Evolutionary conservation across 1,140 invertebrate genomes (phyloP), one percentile per base, ranked within the genome.

Genomic region (Ostrea edulis): DNA sequence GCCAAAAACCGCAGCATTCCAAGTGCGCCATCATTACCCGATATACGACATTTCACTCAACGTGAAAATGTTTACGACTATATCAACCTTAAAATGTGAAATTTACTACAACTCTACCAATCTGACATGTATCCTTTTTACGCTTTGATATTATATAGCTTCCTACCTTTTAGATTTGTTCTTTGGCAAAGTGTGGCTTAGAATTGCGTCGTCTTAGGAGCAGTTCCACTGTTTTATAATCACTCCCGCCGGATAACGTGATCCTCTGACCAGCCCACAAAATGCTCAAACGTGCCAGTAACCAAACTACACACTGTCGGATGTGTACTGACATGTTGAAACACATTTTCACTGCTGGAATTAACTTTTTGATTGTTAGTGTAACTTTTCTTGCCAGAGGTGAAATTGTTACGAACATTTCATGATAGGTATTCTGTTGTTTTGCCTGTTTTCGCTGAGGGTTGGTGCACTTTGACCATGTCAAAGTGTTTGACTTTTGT

Each of bases 331-430:
- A 77, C 68, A 77, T 77, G 68, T 77, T 25, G 9, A 5, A 77
- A 77, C 68, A 77, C 29, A 77, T 29, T 77, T 35, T 77, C 29
- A 0, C 25, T 29, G 22, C 68, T 77, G 68, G 11, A 77, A 77
- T 77, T 77, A 77, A 14, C 68, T 77, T 77, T 25, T 29, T 35
- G 29, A 22, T 35, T 77, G 68, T 77, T 25, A 14, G 25, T 77
- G 68, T 77, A 77, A 29, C 25, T 77, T 77, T 77, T 35, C 68
- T 35, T 77, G 68, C 68, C 68, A 77, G 14, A 29, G 68, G 68
- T 77, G 68, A 29, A 29, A 35, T 17, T 77, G 35, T 77, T 77
- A 77, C 25, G 22, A 25, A 29, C 68, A 29, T 77, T 77, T 77
- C 68, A 77, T 77, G 68, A 77, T 29, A 14, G 68, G 8, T 29